Evolutionary conservation across 2,888 invertebrate genomes (phyloP), one percentile per base, ranked within the genome.

Genomic region (Nomada hirtipes): DNA sequence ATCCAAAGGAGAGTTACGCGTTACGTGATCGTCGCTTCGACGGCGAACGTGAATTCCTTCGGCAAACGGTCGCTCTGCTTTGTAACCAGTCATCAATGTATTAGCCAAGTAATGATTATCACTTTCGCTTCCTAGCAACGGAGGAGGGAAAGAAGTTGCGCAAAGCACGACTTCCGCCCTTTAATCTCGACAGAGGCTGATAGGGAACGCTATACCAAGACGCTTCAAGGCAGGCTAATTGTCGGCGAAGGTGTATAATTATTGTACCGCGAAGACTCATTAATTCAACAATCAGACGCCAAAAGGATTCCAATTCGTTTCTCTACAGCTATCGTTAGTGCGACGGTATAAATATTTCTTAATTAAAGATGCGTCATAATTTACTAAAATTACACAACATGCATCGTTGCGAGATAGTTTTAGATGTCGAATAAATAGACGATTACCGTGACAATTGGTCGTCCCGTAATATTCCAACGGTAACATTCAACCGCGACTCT

Each of bases 101-200:
- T 68, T 68, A 36, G 64, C 50, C 73, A 63, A 79, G 53, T 42
- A 59, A 23, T 73, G 78, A 83, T 85, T 75, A 72, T 74, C 23
- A 63, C 80, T 78, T 80, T 86, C 78, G 64, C 74, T 82, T 47
- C 44, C 42, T 70, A 29, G n/a, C 15, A 29, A 47, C 64, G 60
- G 55, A 52, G 61, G 63, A 44, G 59, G 29, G 20, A 36, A 76
- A 67, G 20, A 29, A 11, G 52, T 80, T 76, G 64, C 64, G 57
- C 52, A 55, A 57, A 64, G 63, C 55, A 13, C 29, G 20, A 13
- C 63, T 36, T 60, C 36, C n/a, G 57, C 29, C 7, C 18, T 47
- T 42, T 20, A n/a, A 59, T 69, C 59, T 13, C 7, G 26, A 20
- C 20, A n/a, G 13, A 2, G 29, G 20, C 9, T 20, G 20, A 29